Evolutionary conservation across 1,140 invertebrate genomes (phyloP), one percentile per base, ranked within the genome.

Genomic region (Dendrolimus punctatus): DNA sequence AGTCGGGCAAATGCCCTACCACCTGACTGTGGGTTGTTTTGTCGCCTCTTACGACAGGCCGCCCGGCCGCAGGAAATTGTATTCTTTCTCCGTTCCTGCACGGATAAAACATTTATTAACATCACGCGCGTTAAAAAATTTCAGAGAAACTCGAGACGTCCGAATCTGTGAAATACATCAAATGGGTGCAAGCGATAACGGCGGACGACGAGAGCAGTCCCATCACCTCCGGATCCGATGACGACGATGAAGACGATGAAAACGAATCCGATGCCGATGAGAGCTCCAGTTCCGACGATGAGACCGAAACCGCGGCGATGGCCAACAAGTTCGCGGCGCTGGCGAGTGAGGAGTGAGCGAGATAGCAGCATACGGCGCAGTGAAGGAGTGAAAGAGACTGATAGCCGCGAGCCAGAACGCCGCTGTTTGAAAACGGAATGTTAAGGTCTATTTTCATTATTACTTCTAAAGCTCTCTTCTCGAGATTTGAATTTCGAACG

Each of bases 121-220:
- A n/a, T n/a, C n/a, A n/a, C n/a, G n/a, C n/a, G n/a, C n/a, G 42
- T 6, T 37, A 37, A 38, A 40, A 5, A 36, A 62, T 74, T 64
- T 4, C 65, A 91, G 90, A 80, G 55, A 79, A 83, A 65, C 92
- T 89, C 88, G 81, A 89, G 65, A 76, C 62, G 5, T 89, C 91
- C 73, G 74, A 88, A 6, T 91, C 92, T 58, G 68, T 91, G 5
- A 87, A 90, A 58, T 87, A 80, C 50, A 86, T 93, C 0, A 85
- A 85, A 57, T 92, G 91, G 90, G 91, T 93, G 51, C 91, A 92
- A 78, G 91, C 91, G 7, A 74, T 86, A 48, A 87, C 64, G 23
- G 63, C 79, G 39, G 75, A 66, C 6, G 70, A 71, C 39, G 58
- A 59, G 43, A 93, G 92, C 92, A 91, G 63, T 91, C 92, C 38